A percentile compares a stretch with the other conserved stretches of the same genome.
Evolutionary conservation across 2,113 vertebrate genomes (phyloP).

Genomic region (Notarius lentiginosus): DNA sequence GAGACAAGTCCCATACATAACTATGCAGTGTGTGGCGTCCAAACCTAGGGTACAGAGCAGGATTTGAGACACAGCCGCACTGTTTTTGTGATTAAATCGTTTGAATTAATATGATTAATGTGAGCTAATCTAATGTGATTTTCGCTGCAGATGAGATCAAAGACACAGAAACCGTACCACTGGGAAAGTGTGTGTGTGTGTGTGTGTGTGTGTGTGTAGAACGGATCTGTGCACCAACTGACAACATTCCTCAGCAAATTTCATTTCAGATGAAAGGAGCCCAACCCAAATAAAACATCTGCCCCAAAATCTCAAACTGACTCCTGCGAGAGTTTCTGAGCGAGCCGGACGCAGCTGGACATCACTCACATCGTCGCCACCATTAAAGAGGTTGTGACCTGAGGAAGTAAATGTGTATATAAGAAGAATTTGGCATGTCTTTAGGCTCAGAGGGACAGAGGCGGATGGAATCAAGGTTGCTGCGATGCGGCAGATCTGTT

Average conservation of each 20-base stretch:
- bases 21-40: neutral
- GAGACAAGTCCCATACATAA: neutral
- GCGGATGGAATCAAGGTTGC: neutral
- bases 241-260: constrained; percentile 38
- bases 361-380: neutral
- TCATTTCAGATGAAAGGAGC: constrained; percentile 50
- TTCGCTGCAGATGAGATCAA: constrained; percentile 30
- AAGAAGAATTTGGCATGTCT: neutral
- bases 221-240: neutral
- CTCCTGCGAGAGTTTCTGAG: constrained; percentile 28
- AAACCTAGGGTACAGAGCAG: neutral
- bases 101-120: neutral
- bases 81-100: neutral
- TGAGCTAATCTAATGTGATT: neutral
- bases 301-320: constrained; percentile 44
- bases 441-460: neutral
- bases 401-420: constrained; percentile 20
- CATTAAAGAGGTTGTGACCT: constrained; percentile 3
- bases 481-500: constrained; percentile 8
- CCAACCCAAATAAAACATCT: constrained; percentile 52
- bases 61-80: neutral
- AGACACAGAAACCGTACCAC: constrained; percentile 23
- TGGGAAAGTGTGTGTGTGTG: constrained; percentile 19
- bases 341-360: constrained; percentile 37
- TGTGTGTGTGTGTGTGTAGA: constrained; percentile 36